Evolutionary conservation across 2,113 vertebrate genomes (phyloP), one percentile per base, ranked within the genome.

Genomic region (Pelecanoides urinatrix): DNA sequence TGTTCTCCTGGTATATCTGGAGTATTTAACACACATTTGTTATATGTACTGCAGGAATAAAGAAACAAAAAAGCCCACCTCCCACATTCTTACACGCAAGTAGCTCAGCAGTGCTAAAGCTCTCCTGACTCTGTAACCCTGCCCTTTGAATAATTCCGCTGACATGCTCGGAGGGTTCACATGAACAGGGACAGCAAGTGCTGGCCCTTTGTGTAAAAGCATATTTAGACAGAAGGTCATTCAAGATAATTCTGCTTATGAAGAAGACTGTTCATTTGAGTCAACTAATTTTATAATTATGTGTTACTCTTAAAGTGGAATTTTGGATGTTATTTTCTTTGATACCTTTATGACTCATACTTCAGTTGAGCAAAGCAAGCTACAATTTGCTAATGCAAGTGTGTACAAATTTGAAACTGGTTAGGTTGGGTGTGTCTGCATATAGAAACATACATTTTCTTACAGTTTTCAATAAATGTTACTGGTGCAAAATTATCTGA

Each of bases 361-460:
- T 93, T 89, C 73, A 95, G 88, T 86, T 97, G 79, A 97, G 91
- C 90, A 96, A 59, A 97, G 86, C 96, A 96, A 97, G 96, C 94
- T 96, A 89, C 34, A 78, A 86, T 97, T 97, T 98, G 97, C 91
- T 92, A 97, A 95, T 97, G 84, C 93, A 96, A 97, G 97, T 97
- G 92, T 96, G 68, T 96, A 97, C 96, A 98, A 97, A 98, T 97
- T 97, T 97, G 91, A 97, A 98, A 98, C 97, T 97, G 95, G 97
- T 98, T 98, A 65, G 96, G 91, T 92, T 5, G 94, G 97, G 97
- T 97, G 97, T 98, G 96, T 58, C 96, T 97, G 88, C 73, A 95
- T 91, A 83, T 62, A 70, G 95, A 97, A 97, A 96, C 61, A 95
- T 7, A 52, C 36, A 88, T 90, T 97, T 97, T 97, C 80, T 92